Conservation (phyloP, 2,888 invertebrate genomes). For the Koerneria pararmatus region DNA sequence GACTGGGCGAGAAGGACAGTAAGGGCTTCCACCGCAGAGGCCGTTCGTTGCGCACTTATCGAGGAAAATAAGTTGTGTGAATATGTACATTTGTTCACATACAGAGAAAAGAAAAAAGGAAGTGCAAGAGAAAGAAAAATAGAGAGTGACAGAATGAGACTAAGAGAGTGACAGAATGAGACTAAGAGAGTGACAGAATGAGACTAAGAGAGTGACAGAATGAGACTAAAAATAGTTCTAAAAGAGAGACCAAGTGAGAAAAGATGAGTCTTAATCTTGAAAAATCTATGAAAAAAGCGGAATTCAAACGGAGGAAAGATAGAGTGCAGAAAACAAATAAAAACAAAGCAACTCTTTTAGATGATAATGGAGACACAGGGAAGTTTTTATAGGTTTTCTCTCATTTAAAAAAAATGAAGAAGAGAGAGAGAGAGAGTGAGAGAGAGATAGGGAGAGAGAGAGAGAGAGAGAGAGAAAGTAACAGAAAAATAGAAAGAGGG, state of each 20-base stretch:
- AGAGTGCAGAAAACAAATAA: too few species aligned
- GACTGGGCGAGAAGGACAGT: conserved; percentile 32
- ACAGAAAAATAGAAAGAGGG: too few species aligned
- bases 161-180: background rate
- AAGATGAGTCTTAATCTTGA: too few species aligned
- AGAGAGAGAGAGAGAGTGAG: background rate
- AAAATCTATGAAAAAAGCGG: too few species aligned
- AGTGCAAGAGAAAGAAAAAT: background rate
- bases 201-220: background rate
- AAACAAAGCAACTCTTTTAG: too few species aligned
- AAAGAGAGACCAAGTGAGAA: background rate
- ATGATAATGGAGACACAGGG: too few species aligned
- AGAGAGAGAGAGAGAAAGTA: background rate
- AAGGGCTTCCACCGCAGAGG: conserved; percentile 42
- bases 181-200: too few species aligned
- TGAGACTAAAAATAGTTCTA: background rate
- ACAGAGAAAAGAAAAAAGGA: background rate
- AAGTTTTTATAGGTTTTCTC: too few species aligned
- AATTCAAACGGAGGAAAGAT: too few species aligned
- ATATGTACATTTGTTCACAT: background rate
- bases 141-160: background rate
- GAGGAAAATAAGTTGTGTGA: conserved; percentile 8
- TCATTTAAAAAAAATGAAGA: background rate
- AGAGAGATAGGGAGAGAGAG: background rate
- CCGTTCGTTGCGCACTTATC: conserved; percentile 53